phyloP scores from a whole-genome alignment of 2,113 vertebrate species.

The Setophaga coronata region DNA sequence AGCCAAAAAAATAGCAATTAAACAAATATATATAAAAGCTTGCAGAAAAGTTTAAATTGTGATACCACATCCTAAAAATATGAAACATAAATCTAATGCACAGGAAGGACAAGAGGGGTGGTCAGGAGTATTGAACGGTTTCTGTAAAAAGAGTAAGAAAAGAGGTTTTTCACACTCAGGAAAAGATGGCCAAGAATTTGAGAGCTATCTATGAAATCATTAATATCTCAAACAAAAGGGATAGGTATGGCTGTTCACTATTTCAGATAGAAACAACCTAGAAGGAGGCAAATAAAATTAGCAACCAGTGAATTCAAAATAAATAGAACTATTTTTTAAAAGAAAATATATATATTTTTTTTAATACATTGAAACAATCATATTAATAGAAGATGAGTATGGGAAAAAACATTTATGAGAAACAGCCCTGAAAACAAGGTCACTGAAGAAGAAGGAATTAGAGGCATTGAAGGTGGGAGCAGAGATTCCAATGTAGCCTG shows the following conservation, averaged over 20 bases:
- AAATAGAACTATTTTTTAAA: not conserved
- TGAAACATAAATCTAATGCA: not conserved
- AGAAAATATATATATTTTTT: not conserved
- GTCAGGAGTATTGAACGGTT: not conserved
- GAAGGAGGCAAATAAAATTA: not conserved
- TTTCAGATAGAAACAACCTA: not conserved
- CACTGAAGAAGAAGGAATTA: not conserved
- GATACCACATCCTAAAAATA: not conserved
- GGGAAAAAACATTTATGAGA: not conserved
- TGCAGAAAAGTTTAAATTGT: not conserved
- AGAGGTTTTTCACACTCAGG: not conserved
- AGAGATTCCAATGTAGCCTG: not conserved
- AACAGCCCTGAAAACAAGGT: not conserved
- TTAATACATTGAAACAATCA: not conserved
- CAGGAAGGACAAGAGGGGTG: rapidly evolving
- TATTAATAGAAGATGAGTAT: not conserved
- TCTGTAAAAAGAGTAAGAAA: not conserved
- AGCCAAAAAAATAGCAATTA: not conserved
- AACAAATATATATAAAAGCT: not conserved
- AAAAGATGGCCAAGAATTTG: not conserved
- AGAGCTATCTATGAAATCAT: not conserved
- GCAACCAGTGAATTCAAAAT: not conserved
- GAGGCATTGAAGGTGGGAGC: not conserved
- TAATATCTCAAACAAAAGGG: not conserved
- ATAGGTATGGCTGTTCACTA: not conserved